These are phyloP conservation scores for Sciaenops ocellatus DNA, from an alignment of 2,797 vertebrate genomes.

Conservation along the genomic window DNA sequence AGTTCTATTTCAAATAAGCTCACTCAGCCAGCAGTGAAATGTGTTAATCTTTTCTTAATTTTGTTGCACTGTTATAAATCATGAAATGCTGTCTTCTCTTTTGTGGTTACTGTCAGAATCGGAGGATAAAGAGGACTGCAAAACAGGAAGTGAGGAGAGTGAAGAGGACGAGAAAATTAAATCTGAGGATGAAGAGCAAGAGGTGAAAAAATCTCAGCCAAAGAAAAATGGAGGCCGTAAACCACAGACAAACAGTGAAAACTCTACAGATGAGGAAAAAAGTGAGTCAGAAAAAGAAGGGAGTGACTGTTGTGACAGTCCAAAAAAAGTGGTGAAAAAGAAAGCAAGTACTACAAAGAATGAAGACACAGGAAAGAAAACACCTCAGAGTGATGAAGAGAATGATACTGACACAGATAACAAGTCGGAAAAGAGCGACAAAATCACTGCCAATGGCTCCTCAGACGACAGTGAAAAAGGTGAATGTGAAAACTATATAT, in stretches of 20 bases:
- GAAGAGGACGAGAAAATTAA: slow-evolving; percentile 38
- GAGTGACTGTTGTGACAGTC: slow-evolving; percentile 22
- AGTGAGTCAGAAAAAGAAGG: slow-evolving; percentile 10
- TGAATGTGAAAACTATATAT: slow-evolving; percentile 20
- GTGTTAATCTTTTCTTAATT: not conserved
- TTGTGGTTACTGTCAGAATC: slow-evolving; percentile 37
- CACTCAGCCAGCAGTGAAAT: not conserved
- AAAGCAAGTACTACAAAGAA: slow-evolving; percentile 17
- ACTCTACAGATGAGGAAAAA: slow-evolving; percentile 57
- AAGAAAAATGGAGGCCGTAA: slow-evolving; percentile 23
- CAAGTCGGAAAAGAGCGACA: slow-evolving; percentile 32
- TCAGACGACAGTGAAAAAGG: slow-evolving; percentile 58
- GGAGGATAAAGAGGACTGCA: slow-evolving; percentile 26
- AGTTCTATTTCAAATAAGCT: not conserved
- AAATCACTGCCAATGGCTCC: slow-evolving; percentile 18
- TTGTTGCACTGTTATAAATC: not conserved
- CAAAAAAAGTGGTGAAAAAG: slow-evolving; percentile 27
- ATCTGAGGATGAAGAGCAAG: slow-evolving; percentile 27
- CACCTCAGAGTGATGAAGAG: slow-evolving; percentile 30
- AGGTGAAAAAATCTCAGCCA: slow-evolving; percentile 5
- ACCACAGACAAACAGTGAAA: slow-evolving; percentile 22
- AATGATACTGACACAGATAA: slow-evolving; percentile 21
- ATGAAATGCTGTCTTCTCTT: not conserved
- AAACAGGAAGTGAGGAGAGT: slow-evolving; percentile 51
- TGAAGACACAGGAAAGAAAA: slow-evolving; percentile 8